phyloP scores from a whole-genome alignment of 2,888 invertebrate species.

The Suillia variegata region DNA sequence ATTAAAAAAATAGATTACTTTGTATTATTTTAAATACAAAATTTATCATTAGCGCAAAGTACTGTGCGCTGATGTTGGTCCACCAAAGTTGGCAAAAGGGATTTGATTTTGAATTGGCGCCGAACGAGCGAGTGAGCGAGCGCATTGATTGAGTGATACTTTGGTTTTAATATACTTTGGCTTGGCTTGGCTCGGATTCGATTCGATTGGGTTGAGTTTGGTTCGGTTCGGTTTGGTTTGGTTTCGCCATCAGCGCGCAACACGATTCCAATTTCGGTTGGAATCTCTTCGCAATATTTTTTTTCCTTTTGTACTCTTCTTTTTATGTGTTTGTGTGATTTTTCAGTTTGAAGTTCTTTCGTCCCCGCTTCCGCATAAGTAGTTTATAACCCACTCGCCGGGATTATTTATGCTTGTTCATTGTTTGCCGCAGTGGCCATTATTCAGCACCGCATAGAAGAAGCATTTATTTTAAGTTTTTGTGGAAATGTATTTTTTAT shows the following conservation, averaged over 20 bases:
- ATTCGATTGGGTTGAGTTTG: too few species aligned
- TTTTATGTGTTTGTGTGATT: not conserved
- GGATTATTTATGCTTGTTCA: not conserved
- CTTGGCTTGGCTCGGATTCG: too few species aligned
- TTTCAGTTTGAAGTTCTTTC: not conserved
- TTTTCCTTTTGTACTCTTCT: not conserved
- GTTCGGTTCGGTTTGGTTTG: too few species aligned
- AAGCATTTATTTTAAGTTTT: not conserved
- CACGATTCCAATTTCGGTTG: slow-evolving; percentile 2
- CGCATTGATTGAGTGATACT: slow-evolving; percentile 4
- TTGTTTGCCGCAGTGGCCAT: not conserved
- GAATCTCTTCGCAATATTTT: not conserved
- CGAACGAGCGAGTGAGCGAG: too few species aligned
- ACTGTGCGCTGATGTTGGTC: not conserved
- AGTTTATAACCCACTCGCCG: not conserved
- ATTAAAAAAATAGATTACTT: too few species aligned
- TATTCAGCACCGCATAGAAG: not conserved
- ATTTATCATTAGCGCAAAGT: not conserved
- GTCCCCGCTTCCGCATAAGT: not conserved
- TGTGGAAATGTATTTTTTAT: too few species aligned
- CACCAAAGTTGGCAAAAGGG: too few species aligned
- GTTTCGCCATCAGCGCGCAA: not conserved
- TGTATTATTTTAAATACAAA: not conserved
- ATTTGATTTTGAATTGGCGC: not conserved
- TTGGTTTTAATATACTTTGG: slow-evolving; percentile 1